A percentile compares a stretch with the other conserved stretches of the same genome.
phyloP scores from a whole-genome alignment of 1,140 invertebrate genomes.

The Helicoverpa zea region DNA sequence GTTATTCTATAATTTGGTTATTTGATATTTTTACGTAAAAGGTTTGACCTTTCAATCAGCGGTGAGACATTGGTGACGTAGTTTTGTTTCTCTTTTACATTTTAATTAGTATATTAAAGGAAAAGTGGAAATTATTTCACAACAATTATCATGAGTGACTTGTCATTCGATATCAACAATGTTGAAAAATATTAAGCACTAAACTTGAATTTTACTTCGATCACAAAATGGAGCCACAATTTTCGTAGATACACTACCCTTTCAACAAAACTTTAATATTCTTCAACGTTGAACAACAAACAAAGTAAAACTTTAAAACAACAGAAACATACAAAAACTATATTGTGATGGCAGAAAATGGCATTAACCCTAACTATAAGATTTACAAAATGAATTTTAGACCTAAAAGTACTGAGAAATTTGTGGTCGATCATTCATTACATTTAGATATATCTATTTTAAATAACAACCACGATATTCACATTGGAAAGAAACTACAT shows the following conservation, averaged over 20 bases:
- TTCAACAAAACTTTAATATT: background rate
- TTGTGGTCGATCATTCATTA: conserved; percentile 50
- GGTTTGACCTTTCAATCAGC: too few relatives aligned
- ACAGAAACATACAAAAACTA: background rate
- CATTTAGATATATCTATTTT: conserved; percentile 51
- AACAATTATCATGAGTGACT: too few relatives aligned
- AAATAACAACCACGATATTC: conserved; percentile 61
- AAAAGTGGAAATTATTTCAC: too few relatives aligned
- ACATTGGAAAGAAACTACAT: conserved; percentile 80
- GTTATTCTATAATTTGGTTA: too few relatives aligned
- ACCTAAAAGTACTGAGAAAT: conserved; percentile 49
- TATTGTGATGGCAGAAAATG: conserved; percentile 39
- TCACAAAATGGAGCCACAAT: background rate
- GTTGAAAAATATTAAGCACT: too few relatives aligned
- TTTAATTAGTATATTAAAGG: too few relatives aligned
- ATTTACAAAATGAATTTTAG: conserved; percentile 44
- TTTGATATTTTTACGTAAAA: too few relatives aligned
- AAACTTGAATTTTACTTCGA: too few relatives aligned
- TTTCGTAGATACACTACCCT: background rate
- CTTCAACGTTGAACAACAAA: conserved; percentile 12
- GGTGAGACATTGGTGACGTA: too few relatives aligned
- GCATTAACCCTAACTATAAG: conserved; percentile 37
- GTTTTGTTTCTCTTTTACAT: too few relatives aligned
- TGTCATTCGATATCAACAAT: too few relatives aligned
- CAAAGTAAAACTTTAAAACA: conserved; percentile 10